Evolutionary conservation across 2,113 vertebrate genomes (phyloP), one percentile per base, ranked within the genome.

Genomic region (Hemicordylus capensis): DNA sequence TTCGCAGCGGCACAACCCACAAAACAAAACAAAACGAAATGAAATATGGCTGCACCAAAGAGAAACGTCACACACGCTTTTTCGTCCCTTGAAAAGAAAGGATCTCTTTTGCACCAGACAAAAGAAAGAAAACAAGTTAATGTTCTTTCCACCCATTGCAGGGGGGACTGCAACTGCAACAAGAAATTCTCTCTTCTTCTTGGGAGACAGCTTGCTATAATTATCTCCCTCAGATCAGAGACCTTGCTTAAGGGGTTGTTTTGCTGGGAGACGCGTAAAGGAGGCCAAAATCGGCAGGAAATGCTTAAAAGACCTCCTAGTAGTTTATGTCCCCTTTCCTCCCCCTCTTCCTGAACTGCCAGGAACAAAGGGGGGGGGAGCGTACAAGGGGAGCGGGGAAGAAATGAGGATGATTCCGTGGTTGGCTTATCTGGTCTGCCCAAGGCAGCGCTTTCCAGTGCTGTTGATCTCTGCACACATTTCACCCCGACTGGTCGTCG

Each of bases 381-480:
- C 31, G 72, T 12, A n/a, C n/a, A 19, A 51, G 34, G 24, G 19
- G 24, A 4, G 4, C 8, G 56, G 5, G 44, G 19, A 24, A 26
- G 8, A 8, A 4, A 37, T 1, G 83, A 77, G 70, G 85, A 85
- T 76, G 61, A 76, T 74, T 81, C 88, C 39, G 76, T 70, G 76
- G 59, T 87, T 79, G n/a, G 82, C 81, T 80, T 1, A 15, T 85
- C 63, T 7, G 77, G 85, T 87, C 88, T 87, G 85, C 85, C n/a
- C 83, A 89, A 85, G 54, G 76, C 76, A 48, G 93, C 93, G 93
- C 72, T 81, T 89, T 90, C 92, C 96, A 93, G 91, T 85, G 90
- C 90, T 93, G 87, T 92, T 95, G 96, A 96, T 95, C 94, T 93
- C 95, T 94, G 61, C 74, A 63, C 76, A 11, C 11, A 51, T 63